Base-by-base conservation (phyloP, 2,888 invertebrate genomes). In the Athripsodes cinereus region DNA sequence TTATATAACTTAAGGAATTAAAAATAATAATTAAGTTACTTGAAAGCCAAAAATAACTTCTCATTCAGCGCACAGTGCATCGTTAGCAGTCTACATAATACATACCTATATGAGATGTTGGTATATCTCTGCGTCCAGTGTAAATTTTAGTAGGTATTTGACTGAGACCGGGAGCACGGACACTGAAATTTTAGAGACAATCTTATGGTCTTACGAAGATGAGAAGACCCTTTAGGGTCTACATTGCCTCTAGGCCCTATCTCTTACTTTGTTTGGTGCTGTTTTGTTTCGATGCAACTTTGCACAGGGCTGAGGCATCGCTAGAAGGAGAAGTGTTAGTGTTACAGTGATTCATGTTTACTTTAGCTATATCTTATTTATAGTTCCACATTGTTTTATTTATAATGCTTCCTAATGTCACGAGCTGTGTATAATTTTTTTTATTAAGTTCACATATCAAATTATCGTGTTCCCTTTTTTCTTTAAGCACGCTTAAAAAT, bases 201-300 rank as follows among this genome's bases (percentile, higher is more conserved):
- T 47, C 20, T 19, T 20, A 47, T 47, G 47, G 21, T 47, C 20
- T 47, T 47, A 8, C 47, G 47, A 21, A 50, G 22, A 19, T 57
- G 57, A 57, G 40, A 51, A 51, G 34, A 64, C 66, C 71, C 73
- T 72, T 72, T 68, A 66, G 51, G 40, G 47, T 47, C 20, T 47
- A 20, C 50, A 35, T 26, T 19, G 66, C 57, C 59, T 59, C 57
- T 57, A 58, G 53, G 56, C 55, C 62, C 59, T 50, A 22, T 19
- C 19, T 20, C 2, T 18, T 47, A 57, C 64, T 64, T 63, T 65
- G 61, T 55, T 55, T 64, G 58, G 35, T 61, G 61, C 40, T 52
- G 49, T 34, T 54, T 40, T 40, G 52, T 22, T 52, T 52, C 49
- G 31, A 49, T 48, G 40, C 34, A 51, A 50, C 40, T 59, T 59